phyloP scores from a whole-genome alignment of 2,888 invertebrate species.

The Anagyrus pseudococci region DNA sequence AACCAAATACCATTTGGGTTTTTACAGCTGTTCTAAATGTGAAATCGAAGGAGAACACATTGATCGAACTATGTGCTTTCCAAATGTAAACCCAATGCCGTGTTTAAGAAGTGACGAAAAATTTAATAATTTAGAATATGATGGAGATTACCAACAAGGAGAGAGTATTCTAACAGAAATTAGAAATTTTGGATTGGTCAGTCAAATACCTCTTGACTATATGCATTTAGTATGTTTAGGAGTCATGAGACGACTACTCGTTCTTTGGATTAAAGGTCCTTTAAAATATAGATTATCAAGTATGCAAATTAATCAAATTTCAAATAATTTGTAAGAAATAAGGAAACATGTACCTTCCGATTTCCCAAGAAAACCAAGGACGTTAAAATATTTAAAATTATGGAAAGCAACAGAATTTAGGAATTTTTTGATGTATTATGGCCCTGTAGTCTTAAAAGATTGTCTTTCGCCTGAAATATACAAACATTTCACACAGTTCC shows the following conservation, averaged over 20 bases:
- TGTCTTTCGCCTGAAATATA: neutral
- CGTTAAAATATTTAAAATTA: constrained; percentile 6
- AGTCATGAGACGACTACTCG: neutral
- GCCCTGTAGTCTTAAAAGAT: no score
- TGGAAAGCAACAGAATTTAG: no score
- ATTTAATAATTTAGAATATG: neutral
- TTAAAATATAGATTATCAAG: constrained; percentile 2
- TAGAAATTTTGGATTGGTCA: neutral
- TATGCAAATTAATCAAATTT: neutral
- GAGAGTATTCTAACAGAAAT: constrained; percentile 6
- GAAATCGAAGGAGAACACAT: neutral
- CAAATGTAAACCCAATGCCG: neutral
- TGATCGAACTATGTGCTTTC: constrained; percentile 1
- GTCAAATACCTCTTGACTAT: neutral
- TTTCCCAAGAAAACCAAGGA: constrained; percentile 1
- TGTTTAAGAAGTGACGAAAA: constrained; percentile 4
- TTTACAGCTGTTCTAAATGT: constrained; percentile 6
- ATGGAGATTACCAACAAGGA: neutral
- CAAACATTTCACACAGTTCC: neutral
- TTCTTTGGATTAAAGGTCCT: neutral
- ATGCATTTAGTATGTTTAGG: constrained; percentile 13
- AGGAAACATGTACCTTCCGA: neutral
- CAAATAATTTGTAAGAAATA: neutral
- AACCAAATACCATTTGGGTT: neutral
- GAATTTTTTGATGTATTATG: no score